Conservation (phyloP, 2,113 vertebrate species). For the Syngnathus typhle region DNA sequence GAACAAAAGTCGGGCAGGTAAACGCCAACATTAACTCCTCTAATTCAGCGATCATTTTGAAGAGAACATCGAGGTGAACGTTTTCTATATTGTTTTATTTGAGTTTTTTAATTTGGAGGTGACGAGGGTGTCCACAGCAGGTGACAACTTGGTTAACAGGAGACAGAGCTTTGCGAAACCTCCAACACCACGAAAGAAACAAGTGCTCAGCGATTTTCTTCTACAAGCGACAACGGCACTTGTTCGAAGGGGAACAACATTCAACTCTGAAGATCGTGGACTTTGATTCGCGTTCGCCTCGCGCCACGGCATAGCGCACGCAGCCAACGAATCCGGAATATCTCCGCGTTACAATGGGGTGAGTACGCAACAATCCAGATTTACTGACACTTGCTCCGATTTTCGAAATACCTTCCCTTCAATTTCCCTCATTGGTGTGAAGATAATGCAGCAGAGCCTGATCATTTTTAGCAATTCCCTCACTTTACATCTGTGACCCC, state of each 20-base stretch:
- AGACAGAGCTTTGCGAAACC: conserved; percentile 42
- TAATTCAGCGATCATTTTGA: conserved; percentile 16
- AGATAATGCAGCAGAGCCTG: too few species aligned
- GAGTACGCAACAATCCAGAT: conserved; percentile 49
- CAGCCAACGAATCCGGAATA: neutral
- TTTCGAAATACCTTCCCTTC: conserved; percentile 4
- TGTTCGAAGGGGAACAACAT: conserved; percentile 29
- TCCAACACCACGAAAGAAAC: conserved; percentile 14
- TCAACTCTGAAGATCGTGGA: conserved; percentile 42
- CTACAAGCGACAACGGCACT: conserved; percentile 29
- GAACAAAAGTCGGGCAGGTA: conserved; percentile 15
- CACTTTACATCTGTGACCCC: too few species aligned
- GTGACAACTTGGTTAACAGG: conserved; percentile 7
- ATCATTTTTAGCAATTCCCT: too few species aligned
- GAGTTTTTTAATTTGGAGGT: neutral
- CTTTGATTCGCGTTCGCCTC: conserved; percentile 22
- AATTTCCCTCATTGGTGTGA: too few species aligned
- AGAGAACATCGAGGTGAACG: neutral
- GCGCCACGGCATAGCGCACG: neutral
- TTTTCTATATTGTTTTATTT: neutral
- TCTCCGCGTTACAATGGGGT: conserved; percentile 62
- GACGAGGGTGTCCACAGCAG: neutral
- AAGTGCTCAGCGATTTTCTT: conserved; percentile 53
- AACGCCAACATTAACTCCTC: conserved; percentile 46
- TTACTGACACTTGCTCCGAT: conserved; percentile 41